These are phyloP conservation scores for Tyria jacobaeae DNA, from an alignment of 2,888 invertebrate species.

Conservation along the genomic window DNA sequence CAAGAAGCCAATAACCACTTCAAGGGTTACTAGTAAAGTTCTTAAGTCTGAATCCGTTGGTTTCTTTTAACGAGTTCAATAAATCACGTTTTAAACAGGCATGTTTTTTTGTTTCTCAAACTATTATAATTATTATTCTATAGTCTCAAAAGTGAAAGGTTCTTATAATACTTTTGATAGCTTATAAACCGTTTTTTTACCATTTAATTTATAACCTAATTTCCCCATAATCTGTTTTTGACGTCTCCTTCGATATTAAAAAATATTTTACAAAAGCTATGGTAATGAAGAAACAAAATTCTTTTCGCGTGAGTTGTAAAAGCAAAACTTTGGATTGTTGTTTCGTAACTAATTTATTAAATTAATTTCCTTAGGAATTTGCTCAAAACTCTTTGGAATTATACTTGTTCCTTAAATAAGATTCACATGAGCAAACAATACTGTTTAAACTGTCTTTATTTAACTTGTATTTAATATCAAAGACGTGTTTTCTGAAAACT, in stretches of 20 bases:
- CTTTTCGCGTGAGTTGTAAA: conserved; percentile 61
- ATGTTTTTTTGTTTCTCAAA: too few species aligned
- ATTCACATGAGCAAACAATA: conserved; percentile 74
- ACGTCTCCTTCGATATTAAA: conserved; percentile 22
- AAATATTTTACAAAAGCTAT: conserved; percentile 41
- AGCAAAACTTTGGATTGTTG: conserved; percentile 62
- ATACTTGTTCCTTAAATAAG: conserved; percentile 74
- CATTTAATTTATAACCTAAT: neutral
- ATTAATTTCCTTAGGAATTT: conserved; percentile 73
- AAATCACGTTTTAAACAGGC: too few species aligned
- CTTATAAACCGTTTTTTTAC: neutral
- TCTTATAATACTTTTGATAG: neutral
- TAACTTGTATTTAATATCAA: conserved; percentile 82
- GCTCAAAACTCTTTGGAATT: conserved; percentile 71
- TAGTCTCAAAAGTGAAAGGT: neutral
- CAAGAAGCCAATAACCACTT: too few species aligned
- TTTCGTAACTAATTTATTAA: conserved; percentile 73
- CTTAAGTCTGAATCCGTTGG: too few species aligned
- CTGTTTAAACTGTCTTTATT: conserved; percentile 76
- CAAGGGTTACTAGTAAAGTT: too few species aligned
- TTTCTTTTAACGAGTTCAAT: too few species aligned
- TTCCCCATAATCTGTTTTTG: neutral
- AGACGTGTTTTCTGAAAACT: conserved; percentile 76
- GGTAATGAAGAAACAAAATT: conserved; percentile 56
- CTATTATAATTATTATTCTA: neutral